Evolutionary conservation across 2,113 vertebrate genomes (phyloP).

Genomic region (Ia io): DNA sequence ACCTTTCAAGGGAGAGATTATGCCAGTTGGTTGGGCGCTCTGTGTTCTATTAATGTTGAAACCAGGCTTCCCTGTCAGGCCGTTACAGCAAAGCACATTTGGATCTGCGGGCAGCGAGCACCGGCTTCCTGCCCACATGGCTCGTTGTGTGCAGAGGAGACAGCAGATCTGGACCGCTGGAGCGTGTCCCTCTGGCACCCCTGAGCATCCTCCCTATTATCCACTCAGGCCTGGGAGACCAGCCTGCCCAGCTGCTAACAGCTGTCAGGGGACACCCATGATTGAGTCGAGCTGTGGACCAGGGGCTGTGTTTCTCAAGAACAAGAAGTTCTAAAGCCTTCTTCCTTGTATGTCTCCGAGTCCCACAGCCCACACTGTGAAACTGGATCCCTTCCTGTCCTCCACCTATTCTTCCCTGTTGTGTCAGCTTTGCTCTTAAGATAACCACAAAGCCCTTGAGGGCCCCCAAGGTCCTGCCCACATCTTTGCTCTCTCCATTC

Average conservation of each 20-base stretch:
- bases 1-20: conserved; percentile 2
- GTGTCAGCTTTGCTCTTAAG: neutral
- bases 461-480: neutral
- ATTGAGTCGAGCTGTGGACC: neutral
- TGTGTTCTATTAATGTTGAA: conserved; percentile 39
- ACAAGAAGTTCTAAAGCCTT: neutral
- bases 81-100: neutral
- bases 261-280: neutral
- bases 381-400: neutral
- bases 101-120: neutral
- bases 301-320: neutral
- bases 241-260: neutral
- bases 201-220: neutral
- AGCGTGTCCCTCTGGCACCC: neutral
- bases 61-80: conserved; percentile 27
- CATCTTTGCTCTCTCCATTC: neutral
- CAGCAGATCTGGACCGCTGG: neutral
- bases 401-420: accelerated
- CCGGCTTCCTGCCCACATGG: neutral
- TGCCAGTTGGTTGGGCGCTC: neutral
- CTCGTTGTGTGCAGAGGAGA: neutral
- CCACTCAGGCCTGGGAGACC: neutral
- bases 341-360: neutral
- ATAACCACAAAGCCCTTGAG: neutral
- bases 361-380: neutral